Evolutionary conservation across 92 coral and sea anemone species (phyloP), one percentile per base, ranked within the genome.

Genomic region (Heliopora coerulea): DNA sequence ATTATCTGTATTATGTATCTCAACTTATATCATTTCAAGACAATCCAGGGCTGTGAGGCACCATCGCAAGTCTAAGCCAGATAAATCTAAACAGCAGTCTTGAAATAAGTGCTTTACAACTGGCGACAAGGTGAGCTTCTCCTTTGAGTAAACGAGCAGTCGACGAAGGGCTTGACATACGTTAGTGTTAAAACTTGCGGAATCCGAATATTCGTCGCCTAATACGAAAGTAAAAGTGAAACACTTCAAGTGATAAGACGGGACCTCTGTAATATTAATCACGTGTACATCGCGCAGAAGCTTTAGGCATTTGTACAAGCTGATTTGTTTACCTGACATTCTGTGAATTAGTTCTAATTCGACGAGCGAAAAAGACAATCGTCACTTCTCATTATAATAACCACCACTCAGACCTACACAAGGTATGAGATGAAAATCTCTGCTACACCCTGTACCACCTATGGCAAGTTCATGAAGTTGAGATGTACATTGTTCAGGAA

Each of bases 281-380:
- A 15, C 23, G n/a, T 31, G 13, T 11, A 80, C 34, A 29, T 80
- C 84, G 9, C 79, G 75, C 9, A 72, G 59, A 26, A 80, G 67
- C 29, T 80, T 80, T 46, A 73, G 79, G 35, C 79, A 61, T 49
- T 73, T 80, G 65, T 80, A 80, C 19, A 80, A 19, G 0, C 57
- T 21, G n/a, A 80, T 0, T 27, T 72, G 58, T 28, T 58, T 35
- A 34, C 24, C 37, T 24, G 79, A 37, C 54, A 80, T 29, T 5
- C 34, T 30, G 20, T 25, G 72, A 23, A 80, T 31, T 27, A 80
- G 49, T 17, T 23, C 44, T 3, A 72, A 59, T 29, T 80, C 84
- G 15, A 50, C 62, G 12, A 72, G 40, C 0, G 84, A 60, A 58
- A 80, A 80, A 24, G 84, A 80, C 1, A 63, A 49, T 4, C 86